A percentile compares a stretch with the other conserved stretches of the same genome.
phyloP scores from a whole-genome alignment of 1,140 invertebrate species.

The Babylonia areolata region DNA sequence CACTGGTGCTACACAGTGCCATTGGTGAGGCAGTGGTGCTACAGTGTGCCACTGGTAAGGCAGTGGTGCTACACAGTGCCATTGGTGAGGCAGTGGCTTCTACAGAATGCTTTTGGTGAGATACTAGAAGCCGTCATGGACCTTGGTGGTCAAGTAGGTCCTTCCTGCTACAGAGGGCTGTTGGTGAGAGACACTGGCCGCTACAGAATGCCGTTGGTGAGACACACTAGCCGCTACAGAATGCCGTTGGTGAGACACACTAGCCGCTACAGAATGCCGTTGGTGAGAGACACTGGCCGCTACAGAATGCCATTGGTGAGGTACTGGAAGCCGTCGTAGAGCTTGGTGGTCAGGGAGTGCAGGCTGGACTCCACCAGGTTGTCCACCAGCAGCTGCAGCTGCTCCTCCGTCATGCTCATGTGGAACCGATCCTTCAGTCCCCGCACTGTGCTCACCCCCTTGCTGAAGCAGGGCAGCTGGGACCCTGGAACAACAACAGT shows the following conservation, averaged over 20 bases:
- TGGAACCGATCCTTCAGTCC: conserved; percentile 95
- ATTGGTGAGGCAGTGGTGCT: too few species aligned
- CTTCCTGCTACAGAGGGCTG: too few species aligned
- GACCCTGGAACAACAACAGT: conserved; percentile 83
- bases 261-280: conserved; percentile 95
- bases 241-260: conserved; percentile 81
- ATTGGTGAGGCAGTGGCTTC: too few species aligned
- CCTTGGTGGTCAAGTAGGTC: conserved; percentile 96
- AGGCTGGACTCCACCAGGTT: conserved; percentile 94
- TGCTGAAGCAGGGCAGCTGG: conserved; percentile 96
- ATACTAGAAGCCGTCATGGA: conserved; percentile 99
- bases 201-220: too few species aligned
- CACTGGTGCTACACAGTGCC: too few species aligned
- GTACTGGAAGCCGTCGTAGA: conserved; percentile 99
- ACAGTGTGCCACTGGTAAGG: too few species aligned
- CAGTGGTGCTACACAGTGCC: too few species aligned
- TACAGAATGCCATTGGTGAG: conserved; percentile 96
- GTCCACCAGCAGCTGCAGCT: conserved; percentile 93
- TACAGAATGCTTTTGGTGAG: too few species aligned
- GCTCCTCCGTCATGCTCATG: conserved; percentile 94
- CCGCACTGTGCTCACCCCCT: conserved; percentile 88
- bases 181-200: too few species aligned
- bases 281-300: conserved; percentile 99
- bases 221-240: too few species aligned
- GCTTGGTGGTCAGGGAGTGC: conserved; percentile 96